Evolutionary conservation across 2,888 invertebrate species (phyloP), one percentile per base, ranked within the genome.

Genomic region (Dasysyrphus tricinctus): DNA sequence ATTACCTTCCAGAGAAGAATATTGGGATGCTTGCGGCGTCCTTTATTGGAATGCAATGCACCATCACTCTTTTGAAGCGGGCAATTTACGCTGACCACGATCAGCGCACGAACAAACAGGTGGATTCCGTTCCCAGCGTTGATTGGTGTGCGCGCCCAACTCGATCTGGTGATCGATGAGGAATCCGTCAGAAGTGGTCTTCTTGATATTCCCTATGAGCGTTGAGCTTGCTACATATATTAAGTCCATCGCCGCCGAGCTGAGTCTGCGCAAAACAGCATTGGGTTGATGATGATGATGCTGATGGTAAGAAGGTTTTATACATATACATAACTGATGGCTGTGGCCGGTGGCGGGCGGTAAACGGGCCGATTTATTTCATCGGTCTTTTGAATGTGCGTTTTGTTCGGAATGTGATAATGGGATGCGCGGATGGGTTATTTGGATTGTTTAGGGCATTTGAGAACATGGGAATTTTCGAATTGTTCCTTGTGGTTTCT

Each of bases 61-160:
- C 72, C 75, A 82, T 47, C 80, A 76, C 59, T 61, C 49, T 69
- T 61, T 47, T 47, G 49, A 44, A 44, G 44, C 42, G 54, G 81
- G 75, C 79, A 86, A 86, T 86, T 86, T 86, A 86, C 86, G 75
- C 86, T 86, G 86, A 79, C 86, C 86, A 86, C 86, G 86, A 86
- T 86, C 86, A 39, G 82, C 75, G 74, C 81, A 85, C 81, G 85
- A 65, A 78, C 51, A 82, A 86, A 86, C 86, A 86, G 86, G 86
- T 86, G 86, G 86, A 86, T 86, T 86, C 86, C 79, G 74, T 86
- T 86, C 86, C 86, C 86, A 86, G 86, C 81, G 65, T 72, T 79
- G 78, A 82, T 81, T 82, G 82, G 69, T 70, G 70, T 65, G 76
- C 63, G 54, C 76, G 44, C 81, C 69, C 65, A 72, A 34, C 73